Percentiles rank a stretch among this genome's conserved stretches.
These are phyloP conservation scores for Motacilla alba DNA, from an alignment of 2,113 vertebrate genomes.

Conservation along the genomic window DNA sequence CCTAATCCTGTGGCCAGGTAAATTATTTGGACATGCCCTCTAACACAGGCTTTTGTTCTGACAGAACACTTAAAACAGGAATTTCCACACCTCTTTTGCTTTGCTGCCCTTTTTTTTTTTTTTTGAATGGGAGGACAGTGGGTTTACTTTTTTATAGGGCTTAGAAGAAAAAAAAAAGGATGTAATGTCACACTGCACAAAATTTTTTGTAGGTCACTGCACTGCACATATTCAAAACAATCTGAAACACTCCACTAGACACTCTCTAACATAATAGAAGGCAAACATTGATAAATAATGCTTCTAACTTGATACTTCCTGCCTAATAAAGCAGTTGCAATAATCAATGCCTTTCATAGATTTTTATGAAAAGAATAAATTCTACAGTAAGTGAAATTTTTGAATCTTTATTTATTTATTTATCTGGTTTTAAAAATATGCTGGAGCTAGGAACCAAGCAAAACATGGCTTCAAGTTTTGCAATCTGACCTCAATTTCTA, in stretches of 20 bases:
- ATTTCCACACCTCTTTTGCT: background rate
- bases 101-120: background rate
- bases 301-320: background rate
- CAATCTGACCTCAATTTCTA: background rate
- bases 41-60: background rate
- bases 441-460: background rate
- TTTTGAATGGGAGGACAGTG: background rate
- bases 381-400: background rate
- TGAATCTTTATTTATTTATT: background rate
- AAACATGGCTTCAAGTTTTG: background rate
- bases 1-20: background rate
- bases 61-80: background rate
- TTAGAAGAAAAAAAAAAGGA: background rate
- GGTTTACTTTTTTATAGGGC: background rate
- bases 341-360: background rate
- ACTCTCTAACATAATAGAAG: background rate
- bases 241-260: background rate
- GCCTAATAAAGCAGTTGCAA: background rate
- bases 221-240: background rate
- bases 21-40: background rate
- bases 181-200: fast-evolving
- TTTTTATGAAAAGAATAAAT: background rate
- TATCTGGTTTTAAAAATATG: background rate
- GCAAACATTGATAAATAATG: background rate
- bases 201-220: background rate